A percentile compares a stretch with the other conserved stretches of the same genome.
phyloP scores from a whole-genome alignment of 23 tunicate genomes.

The Aplidium turbinatum region DNA sequence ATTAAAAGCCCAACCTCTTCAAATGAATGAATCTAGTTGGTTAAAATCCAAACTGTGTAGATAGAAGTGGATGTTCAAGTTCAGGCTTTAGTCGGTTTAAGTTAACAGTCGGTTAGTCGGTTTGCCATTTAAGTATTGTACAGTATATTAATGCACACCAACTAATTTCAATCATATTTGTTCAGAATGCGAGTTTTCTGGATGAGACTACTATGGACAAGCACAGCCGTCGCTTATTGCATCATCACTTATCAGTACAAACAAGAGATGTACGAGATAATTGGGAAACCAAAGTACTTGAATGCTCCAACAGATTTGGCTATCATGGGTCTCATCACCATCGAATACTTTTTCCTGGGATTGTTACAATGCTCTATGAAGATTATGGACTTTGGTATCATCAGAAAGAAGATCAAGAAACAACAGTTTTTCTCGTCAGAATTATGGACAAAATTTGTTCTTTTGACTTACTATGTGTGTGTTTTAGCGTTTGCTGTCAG shows the following conservation, averaged over 20 bases:
- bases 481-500: slow-evolving; percentile 24
- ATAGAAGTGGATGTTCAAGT: no score
- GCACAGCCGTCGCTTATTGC: slow-evolving; percentile 16
- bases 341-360: slow-evolving; percentile 30
- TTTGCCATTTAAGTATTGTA: no score
- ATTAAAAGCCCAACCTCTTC: no score
- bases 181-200: slow-evolving; percentile 49
- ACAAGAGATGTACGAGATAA: slow-evolving; percentile 3
- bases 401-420: slow-evolving; percentile 9
- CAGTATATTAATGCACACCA: no score
- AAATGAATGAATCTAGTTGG: no score
- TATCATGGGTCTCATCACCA: background rate
- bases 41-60: no score
- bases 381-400: background rate
- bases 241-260: background rate
- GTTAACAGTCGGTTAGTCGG: no score
- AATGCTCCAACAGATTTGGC: background rate
- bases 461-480: background rate
- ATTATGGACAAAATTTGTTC: background rate
- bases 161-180: no score
- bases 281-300: slow-evolving; percentile 4
- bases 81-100: no score
- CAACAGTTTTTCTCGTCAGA: background rate
- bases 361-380: slow-evolving; percentile 22
- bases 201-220: slow-evolving; percentile 42